phyloP scores from a whole-genome alignment of 2,888 invertebrate genomes.

The Tetropium fuscum region DNA sequence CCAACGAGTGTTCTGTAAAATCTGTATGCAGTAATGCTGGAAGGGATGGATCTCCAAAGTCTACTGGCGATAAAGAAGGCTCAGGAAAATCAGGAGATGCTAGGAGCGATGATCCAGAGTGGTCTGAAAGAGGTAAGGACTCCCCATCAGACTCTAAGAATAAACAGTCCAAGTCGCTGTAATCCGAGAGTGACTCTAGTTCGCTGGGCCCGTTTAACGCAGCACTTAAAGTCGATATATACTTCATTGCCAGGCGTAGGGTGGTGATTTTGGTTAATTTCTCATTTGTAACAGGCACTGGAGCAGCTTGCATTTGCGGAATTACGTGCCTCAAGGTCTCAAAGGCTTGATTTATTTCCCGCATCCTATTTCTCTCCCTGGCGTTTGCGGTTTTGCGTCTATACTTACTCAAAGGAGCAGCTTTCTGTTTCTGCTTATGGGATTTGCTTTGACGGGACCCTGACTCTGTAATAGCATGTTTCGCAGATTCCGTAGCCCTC shows the following conservation, averaged over 20 bases:
- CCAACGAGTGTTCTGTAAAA: constrained; percentile 60
- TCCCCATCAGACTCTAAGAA: constrained; percentile 72
- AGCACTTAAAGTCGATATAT: constrained; percentile 82
- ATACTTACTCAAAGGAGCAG: constrained; percentile 88
- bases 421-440: constrained; percentile 71
- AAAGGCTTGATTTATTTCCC: constrained; percentile 91
- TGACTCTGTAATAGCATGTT: constrained; percentile 46
- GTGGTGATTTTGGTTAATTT: constrained; percentile 93
- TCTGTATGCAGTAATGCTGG: constrained; percentile 61
- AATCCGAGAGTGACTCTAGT: constrained; percentile 50
- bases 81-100: constrained; percentile 67
- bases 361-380: constrained; percentile 87
- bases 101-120: constrained; percentile 68
- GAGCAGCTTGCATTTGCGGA: constrained; percentile 70
- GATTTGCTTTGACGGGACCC: constrained; percentile 34
- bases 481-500: constrained; percentile 66
- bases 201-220: constrained; percentile 32
- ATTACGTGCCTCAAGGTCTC: constrained; percentile 83
- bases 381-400: constrained; percentile 92
- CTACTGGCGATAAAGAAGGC: constrained; percentile 72
- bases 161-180: constrained; percentile 63
- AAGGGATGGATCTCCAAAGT: constrained; percentile 63
- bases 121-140: constrained; percentile 69
- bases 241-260: constrained; percentile 86
- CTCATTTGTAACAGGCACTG: constrained; percentile 72